Conservation (phyloP, 2,888 invertebrate species). For the Thera obeliscata region DNA sequence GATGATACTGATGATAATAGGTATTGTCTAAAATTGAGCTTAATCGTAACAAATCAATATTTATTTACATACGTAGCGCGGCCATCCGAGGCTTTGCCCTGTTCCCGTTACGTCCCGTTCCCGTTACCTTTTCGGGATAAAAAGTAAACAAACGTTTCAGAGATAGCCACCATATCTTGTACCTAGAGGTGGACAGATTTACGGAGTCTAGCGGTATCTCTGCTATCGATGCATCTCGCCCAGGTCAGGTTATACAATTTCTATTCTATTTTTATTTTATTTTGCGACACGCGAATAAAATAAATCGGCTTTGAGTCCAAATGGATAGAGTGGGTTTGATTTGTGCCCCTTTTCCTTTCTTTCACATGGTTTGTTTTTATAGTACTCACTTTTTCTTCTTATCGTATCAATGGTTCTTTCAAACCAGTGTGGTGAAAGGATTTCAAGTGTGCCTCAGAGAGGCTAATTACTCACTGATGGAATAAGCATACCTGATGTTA, state of each 20-base stretch:
- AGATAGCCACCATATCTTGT: conserved; percentile 48
- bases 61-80: too few relatives aligned
- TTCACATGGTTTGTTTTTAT: conserved; percentile 8
- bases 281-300: background rate
- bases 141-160: conserved; percentile 51
- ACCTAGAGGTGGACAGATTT: conserved; percentile 64
- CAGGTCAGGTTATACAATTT: conserved; percentile 49
- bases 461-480: too few relatives aligned
- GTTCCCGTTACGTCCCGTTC: too few relatives aligned
- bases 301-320: background rate
- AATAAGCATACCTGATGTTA: too few relatives aligned
- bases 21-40: too few relatives aligned
- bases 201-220: conserved; percentile 62
- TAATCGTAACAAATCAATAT: too few relatives aligned
- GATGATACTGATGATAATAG: too few relatives aligned
- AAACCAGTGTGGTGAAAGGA: too few relatives aligned
- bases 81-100: background rate
- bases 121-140: conserved; percentile 44
- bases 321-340: background rate
- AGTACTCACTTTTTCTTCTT: background rate
- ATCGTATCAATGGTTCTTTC: too few relatives aligned
- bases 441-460: too few relatives aligned
- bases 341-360: conserved; percentile 31
- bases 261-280: conserved; percentile 16
- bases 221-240: conserved; percentile 49